phyloP scores from a whole-genome alignment of 2,797 vertebrate species.

The Eulemur albifrons region DNA sequence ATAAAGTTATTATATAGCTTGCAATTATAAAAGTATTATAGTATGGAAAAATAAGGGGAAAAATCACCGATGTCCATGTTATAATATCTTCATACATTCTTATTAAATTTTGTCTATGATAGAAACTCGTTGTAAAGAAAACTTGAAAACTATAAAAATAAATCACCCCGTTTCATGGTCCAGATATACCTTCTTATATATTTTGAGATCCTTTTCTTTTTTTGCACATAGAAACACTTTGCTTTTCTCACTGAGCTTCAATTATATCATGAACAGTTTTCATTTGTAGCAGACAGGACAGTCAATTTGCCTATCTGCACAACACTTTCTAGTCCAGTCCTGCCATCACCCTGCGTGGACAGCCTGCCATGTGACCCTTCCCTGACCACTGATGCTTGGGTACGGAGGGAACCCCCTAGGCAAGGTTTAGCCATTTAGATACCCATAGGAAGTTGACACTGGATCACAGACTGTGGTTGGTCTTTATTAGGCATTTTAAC shows the following conservation, averaged over 20 bases:
- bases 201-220: not conserved
- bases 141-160: not conserved
- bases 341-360: not conserved
- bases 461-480: not conserved
- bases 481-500: not conserved
- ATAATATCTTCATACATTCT: not conserved
- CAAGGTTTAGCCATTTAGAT: not conserved
- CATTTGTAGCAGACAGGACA: not conserved
- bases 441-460: not conserved
- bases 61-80: not conserved
- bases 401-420: not conserved
- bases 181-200: not conserved
- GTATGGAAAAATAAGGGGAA: not conserved
- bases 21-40: not conserved
- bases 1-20: not conserved
- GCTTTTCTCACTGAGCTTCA: not conserved
- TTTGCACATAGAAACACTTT: not conserved
- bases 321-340: not conserved
- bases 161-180: not conserved
- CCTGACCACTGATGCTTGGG: not conserved
- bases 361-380: not conserved
- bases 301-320: not conserved
- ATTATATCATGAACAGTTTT: not conserved
- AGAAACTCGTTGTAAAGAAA: not conserved
- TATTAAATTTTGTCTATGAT: not conserved